These are phyloP conservation scores for Camelus dromedarius DNA, from an alignment of 2,113 vertebrate species.

Conservation along the genomic window DNA sequence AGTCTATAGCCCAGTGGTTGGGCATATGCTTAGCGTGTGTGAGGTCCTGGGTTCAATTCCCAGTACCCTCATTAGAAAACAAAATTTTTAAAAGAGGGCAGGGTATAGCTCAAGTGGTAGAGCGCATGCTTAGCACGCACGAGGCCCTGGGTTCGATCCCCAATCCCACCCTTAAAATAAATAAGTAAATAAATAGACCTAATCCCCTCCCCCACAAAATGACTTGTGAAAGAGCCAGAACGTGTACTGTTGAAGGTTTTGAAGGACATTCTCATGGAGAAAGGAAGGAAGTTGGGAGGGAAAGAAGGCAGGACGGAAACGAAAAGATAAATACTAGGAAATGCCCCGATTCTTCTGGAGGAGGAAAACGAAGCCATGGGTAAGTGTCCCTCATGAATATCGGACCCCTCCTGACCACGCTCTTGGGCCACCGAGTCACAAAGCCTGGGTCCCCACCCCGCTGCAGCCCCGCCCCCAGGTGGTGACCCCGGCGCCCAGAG, in stretches of 20 bases:
- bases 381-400: background rate
- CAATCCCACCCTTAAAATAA: too few relatives aligned
- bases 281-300: fast-evolving
- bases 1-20: background rate
- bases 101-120: too few relatives aligned
- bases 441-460: fast-evolving
- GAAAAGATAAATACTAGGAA: background rate
- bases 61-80: too few relatives aligned
- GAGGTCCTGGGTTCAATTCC: background rate
- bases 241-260: background rate
- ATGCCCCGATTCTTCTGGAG: background rate
- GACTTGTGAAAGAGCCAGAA: background rate
- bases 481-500: fast-evolving
- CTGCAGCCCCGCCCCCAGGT: background rate
- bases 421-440: background rate
- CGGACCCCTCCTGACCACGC: too few relatives aligned
- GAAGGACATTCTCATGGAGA: background rate
- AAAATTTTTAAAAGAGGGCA: too few relatives aligned
- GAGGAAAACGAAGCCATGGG: background rate
- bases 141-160: too few relatives aligned
- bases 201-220: background rate
- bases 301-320: background rate
- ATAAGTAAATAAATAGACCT: too few relatives aligned
- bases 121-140: too few relatives aligned
- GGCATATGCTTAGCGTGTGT: too few relatives aligned